Evolutionary conservation across 2,797 vertebrate species (phyloP).

Genomic region (Falco rusticolus): DNA sequence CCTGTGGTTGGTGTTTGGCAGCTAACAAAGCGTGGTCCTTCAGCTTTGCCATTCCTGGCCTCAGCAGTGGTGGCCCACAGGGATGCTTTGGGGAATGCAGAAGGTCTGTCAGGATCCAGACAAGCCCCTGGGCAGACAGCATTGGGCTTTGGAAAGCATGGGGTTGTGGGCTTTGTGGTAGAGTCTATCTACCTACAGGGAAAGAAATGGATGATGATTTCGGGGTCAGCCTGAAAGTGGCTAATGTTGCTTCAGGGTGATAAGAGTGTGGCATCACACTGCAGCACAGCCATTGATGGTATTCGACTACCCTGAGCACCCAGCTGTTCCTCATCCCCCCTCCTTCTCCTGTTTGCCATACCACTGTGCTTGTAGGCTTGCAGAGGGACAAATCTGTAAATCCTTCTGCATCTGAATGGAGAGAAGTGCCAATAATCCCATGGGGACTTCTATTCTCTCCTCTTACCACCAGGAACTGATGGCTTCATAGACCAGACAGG

Average conservation of each 20-base stretch:
- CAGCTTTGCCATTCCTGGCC: background rate
- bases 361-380: too few relatives aligned
- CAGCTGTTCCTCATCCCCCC: background rate
- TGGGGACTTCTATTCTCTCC: background rate
- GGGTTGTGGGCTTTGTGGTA: background rate
- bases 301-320: background rate
- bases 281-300: background rate
- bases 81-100: background rate
- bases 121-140: background rate
- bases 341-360: background rate
- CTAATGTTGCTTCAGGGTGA: background rate
- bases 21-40: rapidly evolving
- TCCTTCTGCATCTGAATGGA: background rate
- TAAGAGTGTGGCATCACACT: rapidly evolving
- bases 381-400: rapidly evolving
- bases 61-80: background rate
- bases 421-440: background rate
- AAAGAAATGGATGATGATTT: background rate
- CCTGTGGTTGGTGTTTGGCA: background rate
- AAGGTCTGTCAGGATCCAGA: background rate
- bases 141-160: background rate
- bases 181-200: background rate
- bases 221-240: background rate
- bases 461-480: background rate
- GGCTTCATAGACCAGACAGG: background rate